Evolutionary conservation across 2,888 invertebrate genomes (phyloP).

Genomic region (Philereme transversata): DNA sequence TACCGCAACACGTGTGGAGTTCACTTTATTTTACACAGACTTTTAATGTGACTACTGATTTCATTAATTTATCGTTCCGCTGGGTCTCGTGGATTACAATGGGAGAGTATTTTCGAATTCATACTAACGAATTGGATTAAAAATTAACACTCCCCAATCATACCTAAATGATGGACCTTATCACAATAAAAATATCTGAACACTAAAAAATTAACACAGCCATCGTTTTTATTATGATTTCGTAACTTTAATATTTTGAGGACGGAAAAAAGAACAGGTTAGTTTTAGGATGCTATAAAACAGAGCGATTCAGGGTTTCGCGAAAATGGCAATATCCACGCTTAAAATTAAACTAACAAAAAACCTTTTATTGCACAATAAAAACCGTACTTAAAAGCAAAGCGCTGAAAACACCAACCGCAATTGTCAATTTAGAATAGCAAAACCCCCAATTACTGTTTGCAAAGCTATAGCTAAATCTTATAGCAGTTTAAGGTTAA

Average conservation of each 20-base stretch:
- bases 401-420: conserved; percentile 27
- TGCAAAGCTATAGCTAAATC: conserved; percentile 26
- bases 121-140: not conserved
- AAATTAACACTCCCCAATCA: too few species aligned
- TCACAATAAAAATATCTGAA: not conserved
- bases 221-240: not conserved
- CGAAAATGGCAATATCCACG: conserved; percentile 16
- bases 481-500: conserved; percentile 15
- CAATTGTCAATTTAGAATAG: conserved; percentile 37
- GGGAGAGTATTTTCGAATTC: not conserved
- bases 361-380: conserved; percentile 26
- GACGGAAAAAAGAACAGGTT: conserved; percentile 20
- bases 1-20: conserved; percentile 3
- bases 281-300: conserved; percentile 26
- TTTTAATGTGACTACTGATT: not conserved
- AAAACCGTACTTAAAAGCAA: conserved; percentile 23
- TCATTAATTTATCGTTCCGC: not conserved
- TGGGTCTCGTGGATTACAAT: not conserved
- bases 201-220: too few species aligned
- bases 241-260: conserved; percentile 10
- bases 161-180: not conserved
- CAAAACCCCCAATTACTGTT: conserved; percentile 33
- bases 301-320: conserved; percentile 10
- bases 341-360: conserved; percentile 28
- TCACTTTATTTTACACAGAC: conserved; percentile 4